Evolutionary conservation across 2,888 invertebrate species (phyloP).

Genomic region (Minunthozetes semirufus): DNA sequence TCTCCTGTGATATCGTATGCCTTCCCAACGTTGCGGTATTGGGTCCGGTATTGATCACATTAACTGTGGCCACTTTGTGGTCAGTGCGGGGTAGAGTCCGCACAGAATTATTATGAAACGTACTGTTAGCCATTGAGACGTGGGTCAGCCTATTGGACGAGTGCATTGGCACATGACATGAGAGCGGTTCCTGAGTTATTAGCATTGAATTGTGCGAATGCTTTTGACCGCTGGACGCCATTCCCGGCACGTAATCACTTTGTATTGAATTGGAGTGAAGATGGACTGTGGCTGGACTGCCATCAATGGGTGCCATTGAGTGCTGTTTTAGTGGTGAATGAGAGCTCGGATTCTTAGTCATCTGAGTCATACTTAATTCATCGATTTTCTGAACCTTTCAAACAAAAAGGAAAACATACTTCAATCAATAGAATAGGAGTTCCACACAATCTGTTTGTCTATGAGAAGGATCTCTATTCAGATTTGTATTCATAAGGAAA

Average conservation of each 20-base stretch:
- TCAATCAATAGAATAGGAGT: not conserved
- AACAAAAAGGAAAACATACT: not conserved
- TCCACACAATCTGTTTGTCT: not conserved
- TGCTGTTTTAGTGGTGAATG: slow-evolving; percentile 21
- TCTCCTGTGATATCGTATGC: slow-evolving; percentile 26
- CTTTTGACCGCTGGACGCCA: not conserved
- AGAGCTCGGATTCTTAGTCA: slow-evolving; percentile 23
- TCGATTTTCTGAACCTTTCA: slow-evolving; percentile 22
- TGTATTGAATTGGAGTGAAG: slow-evolving; percentile 17
- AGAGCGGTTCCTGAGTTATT: not conserved
- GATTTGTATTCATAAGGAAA: not conserved
- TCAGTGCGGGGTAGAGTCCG: slow-evolving; percentile 16
- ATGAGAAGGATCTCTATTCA: not conserved
- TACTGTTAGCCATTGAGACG: slow-evolving; percentile 29
- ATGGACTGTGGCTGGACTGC: slow-evolving; percentile 15
- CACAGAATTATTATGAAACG: slow-evolving; percentile 17
- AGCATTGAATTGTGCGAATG: slow-evolving; percentile 28
- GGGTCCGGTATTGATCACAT: slow-evolving; percentile 6
- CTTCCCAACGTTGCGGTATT: slow-evolving; percentile 20
- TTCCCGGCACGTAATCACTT: slow-evolving; percentile 5
- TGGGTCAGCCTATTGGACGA: not conserved
- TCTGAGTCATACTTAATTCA: not conserved
- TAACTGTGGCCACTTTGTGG: slow-evolving; percentile 22
- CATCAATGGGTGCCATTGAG: slow-evolving; percentile 3
- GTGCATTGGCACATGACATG: slow-evolving; percentile 24